A percentile compares a stretch with the other conserved stretches of the same genome.
Conservation (phyloP, 1,140 invertebrate species). For the Meloidogyne exigua region DNA sequence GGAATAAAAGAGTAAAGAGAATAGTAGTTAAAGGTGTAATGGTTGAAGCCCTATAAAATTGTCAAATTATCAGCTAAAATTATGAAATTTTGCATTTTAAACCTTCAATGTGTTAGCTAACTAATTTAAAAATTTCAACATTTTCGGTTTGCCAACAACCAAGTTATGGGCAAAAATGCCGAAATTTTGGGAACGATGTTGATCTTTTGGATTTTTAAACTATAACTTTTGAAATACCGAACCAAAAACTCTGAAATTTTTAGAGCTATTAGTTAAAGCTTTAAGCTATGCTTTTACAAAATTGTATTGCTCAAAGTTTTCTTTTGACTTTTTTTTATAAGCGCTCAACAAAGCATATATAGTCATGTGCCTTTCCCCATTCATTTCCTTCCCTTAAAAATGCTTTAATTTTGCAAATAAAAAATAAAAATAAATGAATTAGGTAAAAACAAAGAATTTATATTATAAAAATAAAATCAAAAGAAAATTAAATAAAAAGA, state of each 20-base stretch:
- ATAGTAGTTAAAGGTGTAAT: not conserved
- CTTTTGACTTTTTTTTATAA: not conserved
- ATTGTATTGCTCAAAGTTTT: not conserved
- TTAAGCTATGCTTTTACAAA: not conserved
- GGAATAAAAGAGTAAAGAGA: not conserved
- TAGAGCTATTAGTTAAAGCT: not conserved
- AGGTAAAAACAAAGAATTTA: not conserved
- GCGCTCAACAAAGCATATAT: not conserved
- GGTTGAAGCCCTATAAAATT: not conserved
- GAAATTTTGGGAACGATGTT: not conserved
- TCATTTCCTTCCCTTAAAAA: not conserved
- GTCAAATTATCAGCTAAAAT: not conserved
- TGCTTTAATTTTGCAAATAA: not conserved
- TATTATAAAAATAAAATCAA: not conserved
- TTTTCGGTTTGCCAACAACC: not conserved
- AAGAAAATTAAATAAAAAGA: not conserved
- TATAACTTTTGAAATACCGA: not conserved
- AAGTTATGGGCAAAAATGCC: not conserved
- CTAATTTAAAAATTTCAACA: not conserved
- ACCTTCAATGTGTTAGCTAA: not conserved
- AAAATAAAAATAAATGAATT: not conserved
- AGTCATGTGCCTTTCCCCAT: too few species aligned
- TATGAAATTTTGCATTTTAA: not conserved
- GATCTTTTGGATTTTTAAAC: not conserved
- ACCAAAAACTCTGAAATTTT: not conserved